phyloP scores from a whole-genome alignment of 2,888 invertebrate species.

The Troides helena region DNA sequence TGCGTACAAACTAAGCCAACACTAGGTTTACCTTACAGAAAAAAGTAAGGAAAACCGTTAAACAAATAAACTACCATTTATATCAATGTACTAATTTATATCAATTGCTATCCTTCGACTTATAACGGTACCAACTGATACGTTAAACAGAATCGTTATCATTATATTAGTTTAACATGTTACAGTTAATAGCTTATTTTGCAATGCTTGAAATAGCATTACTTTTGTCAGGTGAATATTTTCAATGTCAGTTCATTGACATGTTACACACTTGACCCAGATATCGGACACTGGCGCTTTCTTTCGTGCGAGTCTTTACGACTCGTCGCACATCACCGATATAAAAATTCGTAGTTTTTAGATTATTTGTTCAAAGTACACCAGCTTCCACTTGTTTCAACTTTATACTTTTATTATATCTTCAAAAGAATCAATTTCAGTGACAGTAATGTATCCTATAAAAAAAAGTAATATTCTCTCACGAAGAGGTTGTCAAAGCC shows the following conservation, averaged over 20 bases:
- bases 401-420: too few species aligned
- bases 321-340: constrained; percentile 58
- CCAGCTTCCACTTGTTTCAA: too few species aligned
- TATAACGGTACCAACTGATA: constrained; percentile 14
- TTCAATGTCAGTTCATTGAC: constrained; percentile 67
- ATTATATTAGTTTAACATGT: background rate
- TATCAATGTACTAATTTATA: constrained; percentile 21
- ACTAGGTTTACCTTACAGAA: background rate
- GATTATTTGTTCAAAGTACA: background rate
- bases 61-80: background rate
- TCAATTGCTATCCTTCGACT: constrained; percentile 12
- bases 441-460: too few species aligned
- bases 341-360: constrained; percentile 35
- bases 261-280: constrained; percentile 71
- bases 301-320: constrained; percentile 64
- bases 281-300: constrained; percentile 71
- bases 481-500: too few species aligned
- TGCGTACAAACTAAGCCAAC: background rate
- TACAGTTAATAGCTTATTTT: constrained; percentile 1
- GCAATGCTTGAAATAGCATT: constrained; percentile 20
- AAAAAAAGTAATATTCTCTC: too few species aligned
- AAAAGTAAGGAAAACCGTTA: background rate
- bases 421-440: too few species aligned
- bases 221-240: constrained; percentile 38
- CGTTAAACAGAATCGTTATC: background rate